Base-by-base conservation (phyloP, 2,113 vertebrate species). In the Trichechus manatus region DNA sequence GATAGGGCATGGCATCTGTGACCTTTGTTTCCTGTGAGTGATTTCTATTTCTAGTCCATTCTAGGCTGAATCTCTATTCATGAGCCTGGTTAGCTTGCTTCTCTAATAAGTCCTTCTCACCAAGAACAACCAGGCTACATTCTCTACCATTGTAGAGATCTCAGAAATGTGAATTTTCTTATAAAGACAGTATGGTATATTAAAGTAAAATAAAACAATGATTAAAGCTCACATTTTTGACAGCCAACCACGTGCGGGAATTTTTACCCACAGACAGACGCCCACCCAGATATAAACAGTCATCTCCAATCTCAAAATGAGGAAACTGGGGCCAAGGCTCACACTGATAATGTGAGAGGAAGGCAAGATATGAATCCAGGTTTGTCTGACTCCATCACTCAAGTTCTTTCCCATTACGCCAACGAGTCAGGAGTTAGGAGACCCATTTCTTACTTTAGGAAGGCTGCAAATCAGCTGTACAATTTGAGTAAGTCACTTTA, bases 191-290 rank as follows among this genome's bases (percentile, higher is more conserved):
- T 9, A 53, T 64, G 33, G 22, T n/a, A 42, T 56, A 93, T 91
- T 29, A 53, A 90, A 95, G 96, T 56, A 29, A 88, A 96, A 84
- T 33, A 20, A 85, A 93, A 97, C 19, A 50, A 59, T 20, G 59
- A 70, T 70, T 72, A 70, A 80, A 64, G 29, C 15, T 68, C n/a
- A 66, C 25, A 59, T 6, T 42, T 92, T 82, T 96, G 74, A 94
- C 39, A 39, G n/a, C 39, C 85, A 70, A 36, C 3, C 29, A 31
- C 0, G 14, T 33, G 39, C 42, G 63, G 53, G 77, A 7, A 79
- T 93, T 79, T 96, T 87, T 5, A 68, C 56, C 36, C 1, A 25
- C 13, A 33, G 8, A 27, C 0, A 91, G 53, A 50, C 22, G 74
- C 8, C 88, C 31, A 77, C 31, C 6, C n/a, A 44, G 86, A 20